Percentiles rank a stretch among this genome's conserved stretches.
These are phyloP conservation scores for Urocolius indicus DNA, from an alignment of 2,113 vertebrate genomes.

Conservation along the genomic window DNA sequence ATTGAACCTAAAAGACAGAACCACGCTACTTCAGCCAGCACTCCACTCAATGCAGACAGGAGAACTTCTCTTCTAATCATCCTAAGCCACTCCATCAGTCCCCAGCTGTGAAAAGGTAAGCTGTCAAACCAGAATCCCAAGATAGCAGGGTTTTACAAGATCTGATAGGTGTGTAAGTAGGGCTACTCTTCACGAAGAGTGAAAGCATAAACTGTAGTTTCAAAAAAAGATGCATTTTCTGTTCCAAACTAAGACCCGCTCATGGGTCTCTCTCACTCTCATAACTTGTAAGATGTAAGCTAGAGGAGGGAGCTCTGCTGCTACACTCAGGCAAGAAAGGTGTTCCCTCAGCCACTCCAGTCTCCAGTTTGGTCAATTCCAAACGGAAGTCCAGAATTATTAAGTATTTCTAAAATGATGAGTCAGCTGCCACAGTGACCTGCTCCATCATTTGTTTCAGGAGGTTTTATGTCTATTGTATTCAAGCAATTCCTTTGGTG, in stretches of 20 bases:
- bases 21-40: background rate
- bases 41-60: background rate
- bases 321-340: background rate
- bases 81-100: background rate
- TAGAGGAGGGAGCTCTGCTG: background rate
- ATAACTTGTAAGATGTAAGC: background rate
- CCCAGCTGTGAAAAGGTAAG: background rate
- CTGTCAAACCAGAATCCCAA: background rate
- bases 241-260: background rate
- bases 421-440: background rate
- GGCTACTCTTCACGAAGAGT: background rate
- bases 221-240: background rate
- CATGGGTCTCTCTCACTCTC: background rate
- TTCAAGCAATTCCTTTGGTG: background rate
- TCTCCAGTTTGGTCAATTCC: background rate
- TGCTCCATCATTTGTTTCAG: background rate
- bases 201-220: background rate
- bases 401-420: background rate
- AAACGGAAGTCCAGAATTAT: background rate
- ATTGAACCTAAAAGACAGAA: background rate
- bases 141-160: background rate
- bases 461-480: background rate
- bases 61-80: background rate
- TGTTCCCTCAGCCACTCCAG: background rate
- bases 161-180: background rate